Base-by-base conservation (phyloP, 2,113 vertebrate species). In the Ceyx cyanopectus region DNA sequence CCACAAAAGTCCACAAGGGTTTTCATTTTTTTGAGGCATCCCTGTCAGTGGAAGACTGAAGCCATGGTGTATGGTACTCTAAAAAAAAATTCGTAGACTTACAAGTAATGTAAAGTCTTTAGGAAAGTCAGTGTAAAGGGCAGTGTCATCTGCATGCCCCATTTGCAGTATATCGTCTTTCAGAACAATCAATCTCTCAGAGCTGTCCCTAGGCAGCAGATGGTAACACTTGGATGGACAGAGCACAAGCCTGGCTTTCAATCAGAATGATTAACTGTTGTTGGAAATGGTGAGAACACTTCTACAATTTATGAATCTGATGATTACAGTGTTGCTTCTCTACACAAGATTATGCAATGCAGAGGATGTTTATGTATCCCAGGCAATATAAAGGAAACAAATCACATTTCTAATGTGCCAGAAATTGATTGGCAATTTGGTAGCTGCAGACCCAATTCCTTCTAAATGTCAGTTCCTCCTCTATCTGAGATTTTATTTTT, bases 171-270 rank as follows among this genome's bases (percentile, higher is more conserved):
- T 91, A 93, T 92, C 14, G 4, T 84, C 90, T 96, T 96, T 81
- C 92, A 88, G 61, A 68, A 24, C 40, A 81, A 94, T 90, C 92
- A 92, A 81, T 93, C 92, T 85, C 58, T 70, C 57, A 78, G 79
- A 95, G 81, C 45, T 70, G 32, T 83, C 65, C 74, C 45, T 56
- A 61, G 61, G 69, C 72, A 83, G 81, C 46, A 60, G 63, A 93
- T 82, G 68, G 51, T 78, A 82, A 73, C 53, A 84, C 61, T 26
- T 11, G 1, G 69, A 54, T 24, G 89, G 76, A 45, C 32, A 16
- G 21, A 65, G 40, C 3, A 8, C 45, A 76, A 81, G 37, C 41
- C 54, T 56, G 29, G 9, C 61, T 92, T 84, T 84, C 53, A 68
- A 29, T 75, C 40, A 34, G 56, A 60, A 63, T 56, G 32, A 72